Base-by-base conservation (phyloP, 2,797 vertebrate genomes). In the Todus mexicanus region DNA sequence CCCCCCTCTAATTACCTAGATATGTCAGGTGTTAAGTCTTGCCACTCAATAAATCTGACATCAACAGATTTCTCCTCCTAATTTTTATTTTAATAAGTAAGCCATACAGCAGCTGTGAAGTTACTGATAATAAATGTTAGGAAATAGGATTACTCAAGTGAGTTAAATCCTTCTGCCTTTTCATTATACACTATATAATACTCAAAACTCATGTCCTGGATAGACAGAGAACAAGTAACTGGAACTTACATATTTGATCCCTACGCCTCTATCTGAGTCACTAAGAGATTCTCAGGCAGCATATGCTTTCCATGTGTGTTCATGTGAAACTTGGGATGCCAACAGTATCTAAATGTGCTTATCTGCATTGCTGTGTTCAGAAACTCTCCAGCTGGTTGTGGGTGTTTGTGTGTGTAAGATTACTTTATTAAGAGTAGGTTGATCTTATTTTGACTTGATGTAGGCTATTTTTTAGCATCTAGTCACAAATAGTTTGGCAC, bases 61-160 rank as follows among this genome's bases (percentile, higher is more conserved):
- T 90, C 92, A 91, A 87, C 87, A 95, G 86, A 85, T 86, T 93
- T 86, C 65, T 95, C n/a, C 70, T 79, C 63, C 72, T 95, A 82
- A 61, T 91, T 96, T 95, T 96, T 88, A 66, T 60, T 92, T 94
- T 94, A 94, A 82, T 94, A 96, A 95, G 50, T 80, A 95, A 95
- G 51, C 78, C 65, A 72, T 76, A 88, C 11, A 83, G 61, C 63
- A 93, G 69, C 93, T 96, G 59, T 81, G 71, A 96, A 93, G 51
- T 93, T 92, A 87, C 92, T 96, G 94, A 94, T 97, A 96, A 95
- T 94, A 89, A 92, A 86, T 71, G 26, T 78, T 94, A 90, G 61
- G 80, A 94, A 96, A 94, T 90, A 87, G 65, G 89, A 95, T 96
- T 95, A 94, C 61, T 96, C 50, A 92, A 85, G 87, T 84, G 92